Conservation (phyloP, 1,140 invertebrate genomes). For the Galleria mellonella region DNA sequence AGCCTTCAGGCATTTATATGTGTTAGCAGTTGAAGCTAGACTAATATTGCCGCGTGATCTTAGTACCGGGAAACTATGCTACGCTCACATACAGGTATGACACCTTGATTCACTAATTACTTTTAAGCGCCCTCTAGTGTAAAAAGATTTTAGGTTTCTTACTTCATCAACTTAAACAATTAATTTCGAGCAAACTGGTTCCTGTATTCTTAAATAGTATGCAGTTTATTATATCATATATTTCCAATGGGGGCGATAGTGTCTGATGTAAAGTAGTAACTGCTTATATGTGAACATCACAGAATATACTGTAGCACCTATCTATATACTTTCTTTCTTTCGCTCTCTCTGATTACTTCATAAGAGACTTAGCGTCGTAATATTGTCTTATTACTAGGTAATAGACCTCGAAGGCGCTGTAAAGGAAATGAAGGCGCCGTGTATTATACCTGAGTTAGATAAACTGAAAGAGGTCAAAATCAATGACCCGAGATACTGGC, state of each 20-base stretch:
- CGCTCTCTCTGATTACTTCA: too few relatives aligned
- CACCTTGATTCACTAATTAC: background rate
- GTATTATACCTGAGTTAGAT: slow-evolving; percentile 88
- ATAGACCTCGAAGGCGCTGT: slow-evolving; percentile 68
- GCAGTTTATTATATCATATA: too few relatives aligned
- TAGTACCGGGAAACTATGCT: slow-evolving; percentile 84
- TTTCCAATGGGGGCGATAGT: too few relatives aligned
- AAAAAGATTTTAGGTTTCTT: background rate
- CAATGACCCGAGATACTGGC: slow-evolving; percentile 91
- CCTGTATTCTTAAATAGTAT: too few relatives aligned
- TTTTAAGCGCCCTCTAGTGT: background rate
- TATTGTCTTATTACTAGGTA: slow-evolving; percentile 31
- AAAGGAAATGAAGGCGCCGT: slow-evolving; percentile 84
- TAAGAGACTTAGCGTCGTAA: too few relatives aligned
- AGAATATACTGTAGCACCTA: too few relatives aligned
- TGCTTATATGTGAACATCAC: too few relatives aligned
- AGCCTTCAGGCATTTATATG: slow-evolving; percentile 96
- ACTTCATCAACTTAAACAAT: background rate
- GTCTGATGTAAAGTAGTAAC: too few relatives aligned
- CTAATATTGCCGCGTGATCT: slow-evolving; percentile 92
- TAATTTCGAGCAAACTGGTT: too few relatives aligned
- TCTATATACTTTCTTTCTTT: too few relatives aligned
- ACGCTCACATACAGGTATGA: slow-evolving; percentile 81
- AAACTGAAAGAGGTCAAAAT: slow-evolving; percentile 85
- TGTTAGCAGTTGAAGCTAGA: slow-evolving; percentile 92